Evolutionary conservation across 2,797 vertebrate genomes (phyloP).

Genomic region (Spinus olivaceus): DNA sequence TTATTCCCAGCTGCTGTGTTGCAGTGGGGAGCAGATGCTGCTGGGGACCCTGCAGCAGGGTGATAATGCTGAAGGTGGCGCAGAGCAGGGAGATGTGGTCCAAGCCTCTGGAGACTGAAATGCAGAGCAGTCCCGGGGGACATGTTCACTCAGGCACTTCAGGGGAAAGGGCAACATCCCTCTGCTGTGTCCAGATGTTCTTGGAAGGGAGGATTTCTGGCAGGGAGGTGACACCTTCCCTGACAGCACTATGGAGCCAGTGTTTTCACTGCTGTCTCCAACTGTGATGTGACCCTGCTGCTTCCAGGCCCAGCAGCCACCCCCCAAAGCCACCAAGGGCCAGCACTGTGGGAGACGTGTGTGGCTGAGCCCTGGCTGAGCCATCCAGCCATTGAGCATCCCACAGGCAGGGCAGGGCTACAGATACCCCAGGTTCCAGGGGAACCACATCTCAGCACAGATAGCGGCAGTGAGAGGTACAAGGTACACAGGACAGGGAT

Average conservation of each 20-base stretch:
- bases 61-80: accelerated
- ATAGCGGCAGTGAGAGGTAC: accelerated
- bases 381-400: accelerated
- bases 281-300: accelerated
- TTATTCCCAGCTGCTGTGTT: not conserved
- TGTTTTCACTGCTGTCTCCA: not conserved
- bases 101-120: accelerated
- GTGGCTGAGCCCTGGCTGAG: not conserved
- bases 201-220: not conserved
- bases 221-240: not conserved
- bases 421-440: accelerated
- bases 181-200: not conserved
- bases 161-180: not conserved
- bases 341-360: accelerated
- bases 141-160: not conserved
- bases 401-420: not conserved
- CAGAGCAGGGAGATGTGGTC: not conserved
- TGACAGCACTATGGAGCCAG: not conserved
- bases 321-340: not conserved
- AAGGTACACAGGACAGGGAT: not conserved
- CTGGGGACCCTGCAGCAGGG: not conserved
- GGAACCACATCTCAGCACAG: not conserved
- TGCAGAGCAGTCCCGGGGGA: accelerated
- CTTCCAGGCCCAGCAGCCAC: not conserved
- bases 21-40: not conserved